Percentiles rank a stretch among this genome's conserved stretches.
phyloP scores from a whole-genome alignment of 1,140 invertebrate species.

The Limonius californicus region DNA sequence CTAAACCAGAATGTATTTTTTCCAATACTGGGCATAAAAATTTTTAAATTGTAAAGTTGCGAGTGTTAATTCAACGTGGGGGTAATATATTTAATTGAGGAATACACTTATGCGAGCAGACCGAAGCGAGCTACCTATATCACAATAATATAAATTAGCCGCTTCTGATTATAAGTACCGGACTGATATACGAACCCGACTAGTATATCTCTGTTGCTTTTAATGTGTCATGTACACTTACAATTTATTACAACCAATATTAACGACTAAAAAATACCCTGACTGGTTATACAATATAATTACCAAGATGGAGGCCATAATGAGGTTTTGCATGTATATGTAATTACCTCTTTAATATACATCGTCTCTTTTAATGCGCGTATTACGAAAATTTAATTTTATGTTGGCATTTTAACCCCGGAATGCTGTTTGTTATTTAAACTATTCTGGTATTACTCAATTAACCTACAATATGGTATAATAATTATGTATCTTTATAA shows the following conservation, averaged over 20 bases:
- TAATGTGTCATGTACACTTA: constrained; percentile 34
- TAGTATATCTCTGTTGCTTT: constrained; percentile 32
- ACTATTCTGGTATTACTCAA: too few relatives aligned
- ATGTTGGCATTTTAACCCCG: too few relatives aligned
- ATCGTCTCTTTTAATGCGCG: background rate
- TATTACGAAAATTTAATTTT: too few relatives aligned
- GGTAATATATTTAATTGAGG: background rate
- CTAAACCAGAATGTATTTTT: background rate
- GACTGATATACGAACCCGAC: constrained; percentile 5
- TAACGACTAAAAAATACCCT: constrained; percentile 16
- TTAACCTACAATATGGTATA: too few relatives aligned
- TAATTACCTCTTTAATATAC: constrained; percentile 5
- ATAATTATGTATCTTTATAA: too few relatives aligned
- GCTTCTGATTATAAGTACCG: constrained; percentile 33
- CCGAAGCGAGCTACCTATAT: too few relatives aligned
- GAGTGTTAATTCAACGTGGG: background rate
- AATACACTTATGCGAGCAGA: background rate
- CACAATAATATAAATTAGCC: constrained; percentile 37
- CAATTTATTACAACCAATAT: constrained; percentile 35
- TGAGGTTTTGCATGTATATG: constrained; percentile 6
- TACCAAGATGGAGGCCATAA: constrained; percentile 3
- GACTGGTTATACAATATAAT: constrained; percentile 10
- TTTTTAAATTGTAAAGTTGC: background rate
- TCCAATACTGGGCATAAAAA: too few relatives aligned
- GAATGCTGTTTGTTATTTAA: too few relatives aligned